Evolutionary conservation across 1,140 invertebrate genomes (phyloP).

Genomic region (Brachionus sp.): DNA sequence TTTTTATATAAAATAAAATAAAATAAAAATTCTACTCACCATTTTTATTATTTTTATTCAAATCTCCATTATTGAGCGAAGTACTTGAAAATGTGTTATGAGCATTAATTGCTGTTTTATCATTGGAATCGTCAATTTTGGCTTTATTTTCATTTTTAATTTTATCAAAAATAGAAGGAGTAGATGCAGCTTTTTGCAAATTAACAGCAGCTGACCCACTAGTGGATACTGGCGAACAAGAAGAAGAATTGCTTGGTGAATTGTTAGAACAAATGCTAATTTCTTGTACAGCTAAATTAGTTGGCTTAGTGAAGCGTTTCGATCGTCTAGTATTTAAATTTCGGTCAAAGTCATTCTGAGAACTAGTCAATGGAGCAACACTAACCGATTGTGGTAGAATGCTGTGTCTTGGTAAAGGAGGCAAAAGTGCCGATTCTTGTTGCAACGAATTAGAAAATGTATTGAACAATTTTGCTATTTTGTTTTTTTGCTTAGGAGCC

Average conservation of each 20-base stretch:
- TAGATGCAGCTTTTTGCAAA: conserved; percentile 18
- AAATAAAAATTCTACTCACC: neutral
- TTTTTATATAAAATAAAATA: neutral
- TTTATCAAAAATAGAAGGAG: conserved; percentile 43
- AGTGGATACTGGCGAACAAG: neutral
- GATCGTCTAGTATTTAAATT: conserved; percentile 17
- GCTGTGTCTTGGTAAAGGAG: neutral
- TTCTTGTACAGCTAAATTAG: conserved; percentile 18
- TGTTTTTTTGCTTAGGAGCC: neutral
- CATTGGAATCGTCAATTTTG: neutral
- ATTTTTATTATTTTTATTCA: neutral
- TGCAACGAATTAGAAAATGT: conserved; percentile 10
- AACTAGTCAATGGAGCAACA: neutral
- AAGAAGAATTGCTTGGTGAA: neutral
- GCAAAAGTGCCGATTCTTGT: neutral
- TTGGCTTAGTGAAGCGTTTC: conserved; percentile 8
- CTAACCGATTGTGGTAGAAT: neutral
- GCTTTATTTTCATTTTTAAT: neutral
- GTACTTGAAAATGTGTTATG: neutral
- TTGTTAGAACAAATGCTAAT: neutral
- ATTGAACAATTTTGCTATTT: neutral
- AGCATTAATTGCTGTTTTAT: neutral
- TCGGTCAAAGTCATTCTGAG: conserved; percentile 28
- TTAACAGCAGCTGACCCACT: neutral
- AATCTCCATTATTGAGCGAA: neutral